Evolutionary conservation across 2,888 invertebrate species (phyloP).

Genomic region (Oasisia sp.): DNA sequence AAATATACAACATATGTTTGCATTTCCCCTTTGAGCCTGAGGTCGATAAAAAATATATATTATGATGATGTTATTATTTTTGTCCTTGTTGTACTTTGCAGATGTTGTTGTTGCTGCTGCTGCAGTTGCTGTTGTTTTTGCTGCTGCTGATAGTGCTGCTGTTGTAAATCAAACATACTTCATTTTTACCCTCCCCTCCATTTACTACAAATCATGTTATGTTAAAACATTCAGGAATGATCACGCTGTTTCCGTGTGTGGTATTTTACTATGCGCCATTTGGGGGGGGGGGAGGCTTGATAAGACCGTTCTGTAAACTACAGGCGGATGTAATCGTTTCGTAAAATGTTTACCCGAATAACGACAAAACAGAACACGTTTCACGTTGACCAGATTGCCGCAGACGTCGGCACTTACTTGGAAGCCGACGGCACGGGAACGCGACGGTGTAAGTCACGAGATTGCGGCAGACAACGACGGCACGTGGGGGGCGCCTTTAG

Average conservation of each 20-base stretch:
- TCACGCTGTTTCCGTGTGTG: background rate
- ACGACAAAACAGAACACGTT: slow-evolving; percentile 6
- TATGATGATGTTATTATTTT: background rate
- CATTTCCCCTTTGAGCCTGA: background rate
- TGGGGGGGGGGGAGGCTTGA: background rate
- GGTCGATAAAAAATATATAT: background rate
- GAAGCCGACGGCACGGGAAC: background rate
- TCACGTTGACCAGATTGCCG: background rate
- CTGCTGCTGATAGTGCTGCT: background rate
- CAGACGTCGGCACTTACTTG: background rate
- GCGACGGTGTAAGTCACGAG: background rate
- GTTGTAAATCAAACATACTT: background rate
- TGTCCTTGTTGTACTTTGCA: background rate
- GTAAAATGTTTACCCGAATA: background rate
- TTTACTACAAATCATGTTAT: background rate
- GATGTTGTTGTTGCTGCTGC: background rate
- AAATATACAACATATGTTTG: background rate
- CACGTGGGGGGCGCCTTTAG: background rate
- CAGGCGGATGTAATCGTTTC: slow-evolving; percentile 17
- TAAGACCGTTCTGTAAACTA: background rate
- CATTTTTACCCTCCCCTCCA: background rate
- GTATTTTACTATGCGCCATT: background rate
- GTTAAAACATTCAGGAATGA: background rate
- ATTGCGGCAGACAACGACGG: background rate
- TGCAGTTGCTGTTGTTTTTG: background rate